Percentiles rank a stretch among this genome's conserved stretches.
phyloP scores from a whole-genome alignment of 2,888 invertebrate species.

The Kryphioiulus occultus region DNA sequence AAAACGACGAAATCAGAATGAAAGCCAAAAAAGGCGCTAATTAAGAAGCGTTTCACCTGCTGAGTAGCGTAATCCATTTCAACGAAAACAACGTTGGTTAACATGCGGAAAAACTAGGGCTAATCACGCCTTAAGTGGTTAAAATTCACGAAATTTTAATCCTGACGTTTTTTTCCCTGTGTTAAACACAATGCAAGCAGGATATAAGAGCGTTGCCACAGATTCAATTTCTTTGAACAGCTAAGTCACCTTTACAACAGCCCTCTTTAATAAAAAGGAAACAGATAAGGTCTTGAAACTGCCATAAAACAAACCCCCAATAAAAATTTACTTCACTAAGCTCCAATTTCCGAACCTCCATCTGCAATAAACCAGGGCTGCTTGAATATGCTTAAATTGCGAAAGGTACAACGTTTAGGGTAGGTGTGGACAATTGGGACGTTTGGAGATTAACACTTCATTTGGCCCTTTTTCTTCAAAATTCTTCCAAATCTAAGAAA shows the following conservation, averaged over 20 bases:
- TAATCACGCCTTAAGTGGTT: not conserved
- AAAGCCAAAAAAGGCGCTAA: not conserved
- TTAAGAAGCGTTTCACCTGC: not conserved
- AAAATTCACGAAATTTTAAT: not conserved
- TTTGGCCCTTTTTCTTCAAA: not conserved
- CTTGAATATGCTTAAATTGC: not conserved
- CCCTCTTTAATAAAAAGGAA: constrained; percentile 2
- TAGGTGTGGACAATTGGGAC: not conserved
- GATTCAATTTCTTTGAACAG: constrained; percentile 18
- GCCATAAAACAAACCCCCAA: constrained; percentile 26
- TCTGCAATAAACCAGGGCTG: not conserved
- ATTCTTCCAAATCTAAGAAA: not conserved
- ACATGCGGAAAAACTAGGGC: not conserved
- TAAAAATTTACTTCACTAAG: constrained; percentile 22
- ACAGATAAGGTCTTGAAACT: constrained; percentile 3
- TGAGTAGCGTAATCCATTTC: not conserved
- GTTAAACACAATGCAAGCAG: not conserved
- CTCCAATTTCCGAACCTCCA: not conserved
- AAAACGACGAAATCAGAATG: not conserved
- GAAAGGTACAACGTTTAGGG: not conserved
- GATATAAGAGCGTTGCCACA: not conserved
- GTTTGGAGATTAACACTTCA: not conserved
- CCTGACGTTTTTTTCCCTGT: not conserved
- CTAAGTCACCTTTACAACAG: not conserved
- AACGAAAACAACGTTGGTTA: not conserved